These are phyloP conservation scores for Mylabris phalerata DNA, from an alignment of 1,140 invertebrate species.

Conservation along the genomic window DNA sequence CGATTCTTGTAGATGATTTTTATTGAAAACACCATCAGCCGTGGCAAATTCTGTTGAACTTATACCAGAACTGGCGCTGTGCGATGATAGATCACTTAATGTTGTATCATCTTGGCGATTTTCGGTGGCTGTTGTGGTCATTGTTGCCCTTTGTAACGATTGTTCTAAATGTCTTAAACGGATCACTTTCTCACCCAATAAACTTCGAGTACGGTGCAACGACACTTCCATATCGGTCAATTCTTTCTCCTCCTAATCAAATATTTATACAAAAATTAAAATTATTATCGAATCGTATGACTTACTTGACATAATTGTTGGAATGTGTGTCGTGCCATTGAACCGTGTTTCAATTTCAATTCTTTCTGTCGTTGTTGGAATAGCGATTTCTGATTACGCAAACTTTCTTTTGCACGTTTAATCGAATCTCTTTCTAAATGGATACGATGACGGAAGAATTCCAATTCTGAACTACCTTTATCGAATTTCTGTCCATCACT, in stretches of 20 bases:
- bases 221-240: slow-evolving; percentile 74
- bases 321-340: slow-evolving; percentile 47
- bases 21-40: slow-evolving; percentile 41
- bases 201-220: slow-evolving; percentile 64
- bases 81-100: slow-evolving; percentile 59
- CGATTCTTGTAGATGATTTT: slow-evolving; percentile 48
- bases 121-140: slow-evolving; percentile 43
- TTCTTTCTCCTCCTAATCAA: slow-evolving; percentile 65
- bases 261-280: neutral
- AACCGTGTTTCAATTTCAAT: slow-evolving; percentile 52
- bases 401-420: slow-evolving; percentile 61
- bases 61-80: slow-evolving; percentile 59
- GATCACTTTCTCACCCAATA: slow-evolving; percentile 73
- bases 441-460: slow-evolving; percentile 72
- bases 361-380: slow-evolving; percentile 55
- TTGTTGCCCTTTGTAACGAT: slow-evolving; percentile 55
- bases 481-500: slow-evolving; percentile 40
- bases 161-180: slow-evolving; percentile 67
- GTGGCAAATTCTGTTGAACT: slow-evolving; percentile 61
- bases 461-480: slow-evolving; percentile 56
- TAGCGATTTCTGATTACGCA: slow-evolving; percentile 50
- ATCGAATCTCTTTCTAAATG: slow-evolving; percentile 71
- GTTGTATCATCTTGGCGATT: slow-evolving; percentile 48
- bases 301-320: slow-evolving; percentile 55
- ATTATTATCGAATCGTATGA: neutral